Conservation (phyloP, 2,797 vertebrate species). For the Octomys mimax region DNA sequence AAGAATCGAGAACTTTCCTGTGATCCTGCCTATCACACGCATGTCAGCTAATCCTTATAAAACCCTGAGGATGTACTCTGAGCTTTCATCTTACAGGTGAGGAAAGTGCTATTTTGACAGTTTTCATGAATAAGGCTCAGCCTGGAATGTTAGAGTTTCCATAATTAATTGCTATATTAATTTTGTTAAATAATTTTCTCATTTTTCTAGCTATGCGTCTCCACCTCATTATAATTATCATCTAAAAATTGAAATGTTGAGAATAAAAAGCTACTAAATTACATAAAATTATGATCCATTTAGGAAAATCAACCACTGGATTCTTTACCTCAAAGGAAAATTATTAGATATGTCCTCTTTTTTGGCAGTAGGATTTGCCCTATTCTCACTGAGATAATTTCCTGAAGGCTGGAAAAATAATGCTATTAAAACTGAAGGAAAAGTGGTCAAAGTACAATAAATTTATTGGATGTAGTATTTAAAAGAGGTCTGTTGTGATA, state of each 20-base stretch:
- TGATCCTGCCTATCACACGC: not conserved
- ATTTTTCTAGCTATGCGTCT: not conserved
- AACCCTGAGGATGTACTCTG: not conserved
- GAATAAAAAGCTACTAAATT: not conserved
- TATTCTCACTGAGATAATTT: not conserved
- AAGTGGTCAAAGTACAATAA: not conserved
- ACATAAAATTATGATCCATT: not conserved
- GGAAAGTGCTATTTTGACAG: conserved; percentile 1
- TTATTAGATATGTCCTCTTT: not conserved
- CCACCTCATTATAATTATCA: not conserved
- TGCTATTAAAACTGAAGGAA: not conserved
- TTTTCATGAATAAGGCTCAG: not conserved
- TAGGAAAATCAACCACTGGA: conserved; percentile 6
- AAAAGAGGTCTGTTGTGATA: not conserved
- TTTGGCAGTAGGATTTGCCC: not conserved
- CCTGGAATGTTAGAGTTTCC: not conserved
- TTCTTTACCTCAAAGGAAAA: conserved; percentile 6
- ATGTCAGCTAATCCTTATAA: not conserved
- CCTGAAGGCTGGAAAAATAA: not conserved
- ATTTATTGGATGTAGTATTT: not conserved
- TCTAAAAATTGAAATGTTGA: not conserved
- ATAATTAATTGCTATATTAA: conserved; percentile 18
- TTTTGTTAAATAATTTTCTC: not conserved
- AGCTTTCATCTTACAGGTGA: not conserved
- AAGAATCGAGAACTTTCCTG: not conserved